Evolutionary conservation across 2,113 vertebrate species (phyloP), one percentile per base, ranked within the genome.

Genomic region (Hiodon alosoides): DNA sequence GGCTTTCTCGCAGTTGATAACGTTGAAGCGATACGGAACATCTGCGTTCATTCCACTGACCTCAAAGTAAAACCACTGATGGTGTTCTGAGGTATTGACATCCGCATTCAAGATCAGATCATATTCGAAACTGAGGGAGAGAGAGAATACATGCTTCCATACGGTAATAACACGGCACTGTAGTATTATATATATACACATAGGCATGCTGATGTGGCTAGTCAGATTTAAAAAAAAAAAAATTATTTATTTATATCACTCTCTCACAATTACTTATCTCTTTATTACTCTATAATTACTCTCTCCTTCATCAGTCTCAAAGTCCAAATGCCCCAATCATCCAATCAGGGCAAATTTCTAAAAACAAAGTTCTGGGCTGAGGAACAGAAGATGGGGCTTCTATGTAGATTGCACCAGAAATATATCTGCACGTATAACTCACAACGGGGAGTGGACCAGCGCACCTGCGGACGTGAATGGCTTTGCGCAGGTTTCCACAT

Each of bases 1-100:
- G 81, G 86, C 72, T 87, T 98, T 98, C 89, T 98, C 96, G 78
- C 94, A 97, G 88, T 97, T 98, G 91, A 98, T 92, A 85, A 98
- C 5, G 74, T 98, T 98, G 85, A 98, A 96, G 57, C 94, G 93
- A 74, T 98, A 98, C 0, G 91, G 83, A 66, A 89, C 54, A 0
- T 83, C 81, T 0, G 86, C 73, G 80, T 77, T 84, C 95, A 95
- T 96, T 61, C 87, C 87, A 57, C 90, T 90, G 80, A 98, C 93
- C 85, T 90, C 88, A 55, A 98, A 98, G 85, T 96, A 96, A 85
- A 98, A 98, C 95, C 96, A 98, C 84, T 98, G 95, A 54, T 90
- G 88, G 13, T 96, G 92, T 74, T 93, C 87, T 70, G 59, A 83
- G 70, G 83, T 90, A 80, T 95, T 98, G 54, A 90, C 87, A 14